Evolutionary conservation across 2,113 vertebrate genomes (phyloP), one percentile per base, ranked within the genome.

Genomic region (Cyanoramphus novaezelandiae): DNA sequence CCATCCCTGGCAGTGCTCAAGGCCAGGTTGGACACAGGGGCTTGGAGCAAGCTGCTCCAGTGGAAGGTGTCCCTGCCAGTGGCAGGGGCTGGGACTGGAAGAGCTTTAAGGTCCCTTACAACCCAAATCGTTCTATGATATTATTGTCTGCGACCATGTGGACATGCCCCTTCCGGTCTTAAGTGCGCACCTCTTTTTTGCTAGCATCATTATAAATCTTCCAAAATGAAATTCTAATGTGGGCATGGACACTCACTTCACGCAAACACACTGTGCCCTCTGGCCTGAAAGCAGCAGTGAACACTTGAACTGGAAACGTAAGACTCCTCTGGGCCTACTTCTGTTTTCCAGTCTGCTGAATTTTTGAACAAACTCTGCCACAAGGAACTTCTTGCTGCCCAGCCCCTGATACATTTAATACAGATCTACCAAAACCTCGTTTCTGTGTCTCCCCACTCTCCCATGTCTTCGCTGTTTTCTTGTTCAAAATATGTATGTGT

Each of bases 331-430:
- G 91, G 75, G 92, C 75, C 63, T 52, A 82, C 28, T 94, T 92
- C 91, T 64, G 83, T 92, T 94, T 97, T 95, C 94, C 84, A 95
- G 75, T 41, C 76, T 37, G 55, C 21, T 93, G 77, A 68, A 87
- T 86, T 95, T 93, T n/a, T 7, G 52, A 90, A 92, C n/a, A 37
- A 89, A 92, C 59, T 86, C 33, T 37, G 41, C 37, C n/a, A 11
- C 12, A 75, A 80, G 28, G 74, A 86, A 64, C 27, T 67, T 81
- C 55, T 86, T 84, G 64, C 57, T 83, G 75, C 27, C 78, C 69
- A 74, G 50, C 18, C 14, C 46, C 37, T 72, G 64, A 76, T 4
- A 65, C 1, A 2, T 64, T 86, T 47, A 60, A 62, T 39, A 93
- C 1, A 78, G 18, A 49, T 24, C 35, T 75, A 86, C 72, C 12